These are phyloP conservation scores for Donacobius atricapilla DNA, from an alignment of 2,113 vertebrate genomes.

Conservation along the genomic window DNA sequence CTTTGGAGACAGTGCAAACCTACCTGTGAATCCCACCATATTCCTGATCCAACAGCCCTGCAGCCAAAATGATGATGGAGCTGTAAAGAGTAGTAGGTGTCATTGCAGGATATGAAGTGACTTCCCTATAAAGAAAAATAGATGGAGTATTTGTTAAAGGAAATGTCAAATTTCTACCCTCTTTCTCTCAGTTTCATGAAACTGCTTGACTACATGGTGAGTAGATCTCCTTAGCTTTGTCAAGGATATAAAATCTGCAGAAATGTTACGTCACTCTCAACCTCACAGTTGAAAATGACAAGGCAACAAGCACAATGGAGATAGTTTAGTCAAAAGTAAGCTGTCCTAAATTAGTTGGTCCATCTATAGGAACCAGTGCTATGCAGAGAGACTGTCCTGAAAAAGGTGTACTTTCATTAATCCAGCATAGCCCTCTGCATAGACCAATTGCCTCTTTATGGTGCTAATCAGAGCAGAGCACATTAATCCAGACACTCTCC, in stretches of 20 bases:
- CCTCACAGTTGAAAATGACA: background rate
- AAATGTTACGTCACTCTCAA: background rate
- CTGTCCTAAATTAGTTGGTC: background rate
- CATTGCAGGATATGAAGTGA: background rate
- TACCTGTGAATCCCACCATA: background rate
- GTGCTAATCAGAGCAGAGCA: slow-evolving; percentile 16
- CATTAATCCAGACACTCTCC: slow-evolving; percentile 17
- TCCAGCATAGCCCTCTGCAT: background rate
- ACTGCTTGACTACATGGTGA: background rate
- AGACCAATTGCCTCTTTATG: background rate
- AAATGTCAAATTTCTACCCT: background rate
- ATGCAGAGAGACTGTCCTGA: background rate
- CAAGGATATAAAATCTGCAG: background rate
- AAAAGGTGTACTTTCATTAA: background rate
- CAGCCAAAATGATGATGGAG: background rate
- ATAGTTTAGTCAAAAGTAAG: background rate
- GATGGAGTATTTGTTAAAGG: background rate
- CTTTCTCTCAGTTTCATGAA: background rate
- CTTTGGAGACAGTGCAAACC: background rate
- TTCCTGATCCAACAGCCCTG: background rate
- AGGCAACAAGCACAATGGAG: background rate
- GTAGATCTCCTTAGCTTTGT: background rate
- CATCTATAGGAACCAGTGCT: background rate
- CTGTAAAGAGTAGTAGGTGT: background rate
- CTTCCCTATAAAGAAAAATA: background rate